phyloP scores from a whole-genome alignment of 1,140 invertebrate genomes.

The Pygmarrhopalites habei region DNA sequence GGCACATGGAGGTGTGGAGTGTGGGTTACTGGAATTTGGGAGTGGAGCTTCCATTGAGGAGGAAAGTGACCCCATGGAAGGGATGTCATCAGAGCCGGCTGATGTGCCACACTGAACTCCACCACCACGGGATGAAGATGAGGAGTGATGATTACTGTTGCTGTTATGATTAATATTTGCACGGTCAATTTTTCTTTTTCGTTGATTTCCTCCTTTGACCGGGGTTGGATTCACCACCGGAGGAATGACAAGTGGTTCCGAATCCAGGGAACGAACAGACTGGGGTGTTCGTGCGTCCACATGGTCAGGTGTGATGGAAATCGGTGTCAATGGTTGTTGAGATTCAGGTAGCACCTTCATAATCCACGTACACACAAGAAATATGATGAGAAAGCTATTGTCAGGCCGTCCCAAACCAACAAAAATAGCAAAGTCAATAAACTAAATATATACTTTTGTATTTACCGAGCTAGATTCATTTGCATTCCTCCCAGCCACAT shows the following conservation, averaged over 20 bases:
- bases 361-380: background rate
- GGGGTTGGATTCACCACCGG: conserved; percentile 17
- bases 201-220: conserved; percentile 19
- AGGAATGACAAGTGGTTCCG: conserved; percentile 28
- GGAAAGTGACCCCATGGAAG: background rate
- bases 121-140: background rate
- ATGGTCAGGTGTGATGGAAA: conserved; percentile 35
- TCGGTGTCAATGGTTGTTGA: conserved; percentile 38
- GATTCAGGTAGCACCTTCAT: conserved; percentile 29
- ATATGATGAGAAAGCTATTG: background rate
- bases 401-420: background rate
- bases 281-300: conserved; percentile 29
- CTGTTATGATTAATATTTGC: conserved; percentile 9
- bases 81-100: background rate
- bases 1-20: conserved; percentile 35
- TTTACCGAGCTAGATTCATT: conserved; percentile 33
- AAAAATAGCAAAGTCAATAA: background rate
- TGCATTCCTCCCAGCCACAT: conserved; percentile 15
- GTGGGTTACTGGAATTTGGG: conserved; percentile 1
- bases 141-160: conserved; percentile 6
- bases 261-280: conserved; percentile 34
- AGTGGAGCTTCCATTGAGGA: conserved; percentile 1
- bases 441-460: too few species aligned
- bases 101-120: background rate
- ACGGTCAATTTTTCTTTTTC: conserved; percentile 36